phyloP scores from a whole-genome alignment of 2,888 invertebrate species.

The Plagodis dolabraria region DNA sequence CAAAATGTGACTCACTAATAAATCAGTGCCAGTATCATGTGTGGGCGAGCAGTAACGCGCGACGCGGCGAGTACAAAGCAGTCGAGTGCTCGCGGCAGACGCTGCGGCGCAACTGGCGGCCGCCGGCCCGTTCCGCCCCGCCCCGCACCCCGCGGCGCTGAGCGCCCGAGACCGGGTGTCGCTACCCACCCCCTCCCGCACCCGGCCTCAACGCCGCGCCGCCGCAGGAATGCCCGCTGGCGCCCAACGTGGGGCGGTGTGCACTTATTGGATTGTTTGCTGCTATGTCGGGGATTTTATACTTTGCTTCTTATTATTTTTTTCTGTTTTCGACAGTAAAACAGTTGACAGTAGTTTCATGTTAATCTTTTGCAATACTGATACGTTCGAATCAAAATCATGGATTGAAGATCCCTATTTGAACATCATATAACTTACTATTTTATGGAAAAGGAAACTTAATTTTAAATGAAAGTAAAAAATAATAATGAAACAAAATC shows the following conservation, averaged over 20 bases:
- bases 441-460: neutral
- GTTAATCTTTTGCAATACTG: neutral
- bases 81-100: constrained; percentile 62
- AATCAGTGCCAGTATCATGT: constrained; percentile 62
- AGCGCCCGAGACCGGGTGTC: constrained; percentile 49
- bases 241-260: constrained; percentile 65
- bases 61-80: constrained; percentile 49
- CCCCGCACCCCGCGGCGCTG: constrained; percentile 20
- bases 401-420: too few relatives aligned
- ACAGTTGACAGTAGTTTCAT: neutral
- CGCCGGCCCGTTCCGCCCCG: constrained; percentile 24
- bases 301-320: constrained; percentile 15
- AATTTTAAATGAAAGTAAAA: neutral
- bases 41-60: constrained; percentile 44
- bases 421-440: too few relatives aligned
- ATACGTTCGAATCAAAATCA: too few relatives aligned
- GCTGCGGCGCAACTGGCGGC: constrained; percentile 75
- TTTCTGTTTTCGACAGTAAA: constrained; percentile 11
- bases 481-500: constrained; percentile 33
- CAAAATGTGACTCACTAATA: constrained; percentile 66
- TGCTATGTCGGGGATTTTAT: constrained; percentile 32
- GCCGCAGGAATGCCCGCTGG: constrained; percentile 57
- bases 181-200: constrained; percentile 33
- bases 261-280: constrained; percentile 41
- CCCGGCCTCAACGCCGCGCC: constrained; percentile 42